Percentiles rank a stretch among this genome's conserved stretches.
phyloP scores from a whole-genome alignment of 2,113 vertebrate genomes.

The Gorsachius goisagi region DNA sequence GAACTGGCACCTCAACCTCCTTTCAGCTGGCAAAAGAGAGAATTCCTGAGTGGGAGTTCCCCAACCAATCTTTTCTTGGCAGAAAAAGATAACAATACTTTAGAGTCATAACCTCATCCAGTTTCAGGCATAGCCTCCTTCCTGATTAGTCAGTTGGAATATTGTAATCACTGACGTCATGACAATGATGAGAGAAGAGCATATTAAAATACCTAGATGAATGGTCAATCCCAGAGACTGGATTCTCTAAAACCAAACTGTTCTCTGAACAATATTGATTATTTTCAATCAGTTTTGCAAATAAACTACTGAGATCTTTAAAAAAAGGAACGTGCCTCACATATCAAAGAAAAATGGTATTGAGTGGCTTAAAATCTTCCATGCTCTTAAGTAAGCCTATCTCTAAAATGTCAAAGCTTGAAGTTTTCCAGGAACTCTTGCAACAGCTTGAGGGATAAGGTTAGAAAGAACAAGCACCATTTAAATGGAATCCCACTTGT shows the following conservation, averaged over 20 bases:
- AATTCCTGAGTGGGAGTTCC: constrained; percentile 35
- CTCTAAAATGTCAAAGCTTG: constrained; percentile 48
- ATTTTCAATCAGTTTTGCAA: neutral
- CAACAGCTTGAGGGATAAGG: constrained; percentile 41
- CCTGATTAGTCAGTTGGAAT: constrained; percentile 52
- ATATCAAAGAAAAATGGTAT: neutral
- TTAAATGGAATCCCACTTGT: constrained; percentile 13
- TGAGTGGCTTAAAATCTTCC: constrained; percentile 36
- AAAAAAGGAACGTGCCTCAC: neutral
- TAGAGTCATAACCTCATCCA: constrained; percentile 29
- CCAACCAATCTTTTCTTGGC: neutral
- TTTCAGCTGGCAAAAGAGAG: neutral
- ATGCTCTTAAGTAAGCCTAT: constrained; percentile 11
- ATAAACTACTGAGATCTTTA: neutral
- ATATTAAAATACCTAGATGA: neutral
- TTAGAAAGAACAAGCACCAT: neutral
- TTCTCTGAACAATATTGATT: neutral
- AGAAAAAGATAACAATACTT: constrained; percentile 31
- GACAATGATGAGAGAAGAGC: neutral
- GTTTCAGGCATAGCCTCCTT: constrained; percentile 14
- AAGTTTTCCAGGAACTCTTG: constrained; percentile 51
- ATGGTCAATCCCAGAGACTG: neutral
- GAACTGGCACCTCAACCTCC: neutral
- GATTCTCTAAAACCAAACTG: neutral
- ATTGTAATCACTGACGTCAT: neutral